Conservation (phyloP, 2,888 invertebrate genomes). For the Chymomyza procnemis region DNA sequence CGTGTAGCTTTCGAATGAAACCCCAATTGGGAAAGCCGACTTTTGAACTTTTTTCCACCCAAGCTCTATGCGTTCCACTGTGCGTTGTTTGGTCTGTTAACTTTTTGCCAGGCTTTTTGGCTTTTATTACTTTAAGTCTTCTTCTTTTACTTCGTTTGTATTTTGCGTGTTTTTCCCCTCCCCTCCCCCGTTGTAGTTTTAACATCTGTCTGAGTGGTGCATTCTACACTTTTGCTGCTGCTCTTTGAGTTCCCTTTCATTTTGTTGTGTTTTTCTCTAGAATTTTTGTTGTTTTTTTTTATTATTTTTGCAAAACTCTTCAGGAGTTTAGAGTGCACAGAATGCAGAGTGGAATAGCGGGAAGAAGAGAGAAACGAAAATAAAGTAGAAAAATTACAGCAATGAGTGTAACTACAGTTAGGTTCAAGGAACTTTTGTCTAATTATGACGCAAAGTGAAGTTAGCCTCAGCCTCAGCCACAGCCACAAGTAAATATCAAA, state of each 20-base stretch:
- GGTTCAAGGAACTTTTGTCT: constrained; percentile 70
- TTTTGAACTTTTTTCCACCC: too few species aligned
- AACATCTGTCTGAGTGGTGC: constrained; percentile 17
- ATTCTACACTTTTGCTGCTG: constrained; percentile 49
- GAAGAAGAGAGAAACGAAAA: too few species aligned
- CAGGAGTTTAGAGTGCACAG: neutral
- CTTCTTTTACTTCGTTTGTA: neutral
- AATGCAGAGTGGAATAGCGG: neutral
- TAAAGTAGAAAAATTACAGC: constrained; percentile 55
- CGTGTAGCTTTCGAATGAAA: too few species aligned
- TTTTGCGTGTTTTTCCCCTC: constrained; percentile 7
- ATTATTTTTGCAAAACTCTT: constrained; percentile 54
- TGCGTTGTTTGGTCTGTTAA: neutral
- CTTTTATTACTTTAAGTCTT: neutral
- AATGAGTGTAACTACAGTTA: constrained; percentile 50
- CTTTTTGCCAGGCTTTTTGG: constrained; percentile 8
- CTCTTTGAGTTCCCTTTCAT: constrained; percentile 38
- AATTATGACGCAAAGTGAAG: constrained; percentile 49
- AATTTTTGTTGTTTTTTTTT: too few species aligned
- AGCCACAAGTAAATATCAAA: constrained; percentile 41
- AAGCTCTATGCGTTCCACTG: too few species aligned
- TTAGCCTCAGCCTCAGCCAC: constrained; percentile 7
- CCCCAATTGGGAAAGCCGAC: too few species aligned
- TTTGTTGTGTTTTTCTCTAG: constrained; percentile 16
- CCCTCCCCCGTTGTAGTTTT: constrained; percentile 27